Percentiles rank a stretch among this genome's conserved stretches.
Evolutionary conservation across 2,888 invertebrate species (phyloP).

Genomic region (Eulithis testata): DNA sequence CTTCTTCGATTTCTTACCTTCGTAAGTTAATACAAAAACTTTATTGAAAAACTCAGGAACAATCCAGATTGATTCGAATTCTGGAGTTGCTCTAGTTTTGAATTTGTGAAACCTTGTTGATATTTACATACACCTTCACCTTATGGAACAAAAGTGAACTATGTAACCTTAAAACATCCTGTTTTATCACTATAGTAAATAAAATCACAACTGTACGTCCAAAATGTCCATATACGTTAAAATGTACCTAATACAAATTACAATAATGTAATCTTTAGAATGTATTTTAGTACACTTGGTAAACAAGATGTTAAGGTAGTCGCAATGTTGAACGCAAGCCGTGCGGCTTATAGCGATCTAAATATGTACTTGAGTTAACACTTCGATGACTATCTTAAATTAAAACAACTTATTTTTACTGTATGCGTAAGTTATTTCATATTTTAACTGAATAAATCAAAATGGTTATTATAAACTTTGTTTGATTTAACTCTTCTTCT

Average conservation of each 20-base stretch:
- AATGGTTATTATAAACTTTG: constrained; percentile 75
- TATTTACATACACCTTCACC: constrained; percentile 1
- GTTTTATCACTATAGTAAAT: constrained; percentile 69
- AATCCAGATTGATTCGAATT: neutral
- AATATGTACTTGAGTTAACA: constrained; percentile 59
- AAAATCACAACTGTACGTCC: constrained; percentile 83
- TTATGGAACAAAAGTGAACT: constrained; percentile 75
- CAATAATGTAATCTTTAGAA: constrained; percentile 82
- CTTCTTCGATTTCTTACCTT: neutral
- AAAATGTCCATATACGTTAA: constrained; percentile 84
- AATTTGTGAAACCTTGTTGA: neutral
- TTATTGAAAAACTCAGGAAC: constrained; percentile 14
- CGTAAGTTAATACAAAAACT: neutral
- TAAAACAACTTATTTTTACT: constrained; percentile 83
- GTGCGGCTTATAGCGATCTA: constrained; percentile 67
- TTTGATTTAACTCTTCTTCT: too few species aligned
- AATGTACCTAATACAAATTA: constrained; percentile 82
- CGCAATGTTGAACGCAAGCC: constrained; percentile 58
- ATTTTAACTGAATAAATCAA: constrained; percentile 84
- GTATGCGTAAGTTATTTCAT: constrained; percentile 84
- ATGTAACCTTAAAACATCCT: constrained; percentile 60
- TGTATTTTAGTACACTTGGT: constrained; percentile 76
- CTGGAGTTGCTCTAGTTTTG: constrained; percentile 13
- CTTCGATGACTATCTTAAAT: constrained; percentile 70
- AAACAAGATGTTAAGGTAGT: constrained; percentile 67